Conservation (phyloP, 2,888 invertebrate genomes). For the Pammene aurita region DNA sequence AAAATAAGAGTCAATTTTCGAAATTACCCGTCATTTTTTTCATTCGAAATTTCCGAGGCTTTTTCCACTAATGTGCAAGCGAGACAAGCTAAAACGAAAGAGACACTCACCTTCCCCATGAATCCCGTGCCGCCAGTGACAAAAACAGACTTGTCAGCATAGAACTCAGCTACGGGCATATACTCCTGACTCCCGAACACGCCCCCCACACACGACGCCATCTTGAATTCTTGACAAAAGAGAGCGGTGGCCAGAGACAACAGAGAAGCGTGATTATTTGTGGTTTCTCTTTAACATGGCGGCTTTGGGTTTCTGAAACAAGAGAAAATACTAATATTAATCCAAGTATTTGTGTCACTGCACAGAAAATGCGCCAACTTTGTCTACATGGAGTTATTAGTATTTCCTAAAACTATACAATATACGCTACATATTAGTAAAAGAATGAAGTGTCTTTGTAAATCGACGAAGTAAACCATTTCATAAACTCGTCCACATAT, state of each 20-base stretch:
- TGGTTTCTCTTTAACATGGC: slow-evolving; percentile 40
- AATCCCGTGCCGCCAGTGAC: slow-evolving; percentile 94
- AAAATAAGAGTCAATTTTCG: too few relatives aligned
- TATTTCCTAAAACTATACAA: too few relatives aligned
- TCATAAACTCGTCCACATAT: too few relatives aligned
- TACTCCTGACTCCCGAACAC: slow-evolving; percentile 70
- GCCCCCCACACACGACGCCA: slow-evolving; percentile 75
- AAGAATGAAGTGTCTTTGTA: too few relatives aligned
- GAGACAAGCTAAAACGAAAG: not conserved
- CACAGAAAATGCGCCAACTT: too few relatives aligned
- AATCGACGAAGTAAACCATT: too few relatives aligned
- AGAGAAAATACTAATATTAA: slow-evolving; percentile 8
- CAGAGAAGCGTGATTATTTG: slow-evolving; percentile 21
- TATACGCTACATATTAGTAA: too few relatives aligned
- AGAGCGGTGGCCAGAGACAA: slow-evolving; percentile 14
- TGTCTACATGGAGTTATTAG: too few relatives aligned
- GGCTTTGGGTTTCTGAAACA: slow-evolving; percentile 39
- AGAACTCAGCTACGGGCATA: slow-evolving; percentile 86
- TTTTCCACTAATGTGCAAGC: too few relatives aligned
- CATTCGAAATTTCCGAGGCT: too few relatives aligned
- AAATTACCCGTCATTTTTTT: too few relatives aligned
- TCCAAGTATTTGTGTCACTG: too few relatives aligned
- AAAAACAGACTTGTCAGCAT: slow-evolving; percentile 88
- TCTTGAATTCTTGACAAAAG: slow-evolving; percentile 51
- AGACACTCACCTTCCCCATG: slow-evolving; percentile 89